Base-by-base conservation (phyloP, 2,888 invertebrate genomes). In the Oxystoma pomonae region DNA sequence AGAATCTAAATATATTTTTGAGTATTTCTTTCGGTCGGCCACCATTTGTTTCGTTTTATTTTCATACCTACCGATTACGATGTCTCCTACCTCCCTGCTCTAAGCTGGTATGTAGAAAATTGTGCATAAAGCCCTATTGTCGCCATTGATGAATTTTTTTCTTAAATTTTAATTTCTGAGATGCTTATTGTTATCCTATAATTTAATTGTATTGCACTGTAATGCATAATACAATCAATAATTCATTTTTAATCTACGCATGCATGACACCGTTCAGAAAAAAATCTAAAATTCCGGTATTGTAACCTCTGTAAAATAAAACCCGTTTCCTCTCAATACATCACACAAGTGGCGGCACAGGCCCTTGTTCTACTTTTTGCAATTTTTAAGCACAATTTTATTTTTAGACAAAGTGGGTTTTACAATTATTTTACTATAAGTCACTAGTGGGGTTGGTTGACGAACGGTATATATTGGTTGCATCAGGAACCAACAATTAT, bases 331-430 rank as follows among this genome's bases (percentile, higher is more conserved):
- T 35, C 35, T 35, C 12, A 7, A n/a, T n/a, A 3, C 35, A 7
- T 3, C 12, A 35, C 5, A 35, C 35, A 12, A 3, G 12, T 35
- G 12, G 35, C 12, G 35, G 35, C 57, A 53, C 58, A 49, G 65
- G 63, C 65, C 65, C 65, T 65, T 65, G 65, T 61, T 63, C 65
- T 53, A 65, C 60, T 61, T 65, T 59, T 58, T 16, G 52, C 21
- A 12, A 35, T 35, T 35, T 35, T 35, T 35, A 35, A 35, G 12
- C 35, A 35, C 3, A 35, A 12, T 35, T 35, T 35, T 35, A 58
- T 64, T 65, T 64, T 65, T 65, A 51, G 64, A 64, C 64, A 60
- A 51, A 60, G 57, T 64, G 49, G 19, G 35, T 19, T 16, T 19
- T 21, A 19, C 3, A 52, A 52, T 17, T 2, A 58, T 18, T 53